Conservation (phyloP, 2,888 invertebrate species). For the Ceriagrion tenellum region DNA sequence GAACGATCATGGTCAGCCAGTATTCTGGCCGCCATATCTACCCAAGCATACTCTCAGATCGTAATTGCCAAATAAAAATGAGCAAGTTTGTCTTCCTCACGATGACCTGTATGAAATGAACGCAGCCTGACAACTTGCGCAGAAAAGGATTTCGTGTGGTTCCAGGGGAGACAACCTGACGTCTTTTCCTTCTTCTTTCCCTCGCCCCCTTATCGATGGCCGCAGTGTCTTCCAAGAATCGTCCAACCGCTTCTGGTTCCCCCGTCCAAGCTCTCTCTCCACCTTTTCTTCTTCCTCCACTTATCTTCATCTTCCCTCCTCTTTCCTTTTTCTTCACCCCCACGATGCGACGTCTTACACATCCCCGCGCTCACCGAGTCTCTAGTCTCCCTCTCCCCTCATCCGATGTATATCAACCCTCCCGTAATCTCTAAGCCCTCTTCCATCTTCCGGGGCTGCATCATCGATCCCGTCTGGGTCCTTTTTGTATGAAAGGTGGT, state of each 20-base stretch:
- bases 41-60: too few species aligned
- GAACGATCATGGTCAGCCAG: too few species aligned
- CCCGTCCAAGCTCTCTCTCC: too few species aligned
- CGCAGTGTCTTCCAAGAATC: neutral
- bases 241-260: neutral
- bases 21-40: too few species aligned
- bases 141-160: too few species aligned
- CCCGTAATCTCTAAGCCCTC: neutral
- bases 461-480: neutral
- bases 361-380: neutral
- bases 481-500: neutral
- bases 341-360: neutral
- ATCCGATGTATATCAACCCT: neutral
- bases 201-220: neutral
- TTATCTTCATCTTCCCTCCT: too few species aligned
- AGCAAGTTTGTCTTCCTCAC: too few species aligned
- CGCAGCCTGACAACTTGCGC: too few species aligned
- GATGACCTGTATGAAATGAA: too few species aligned
- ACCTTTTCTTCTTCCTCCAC: too few species aligned
- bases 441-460: slow-evolving; percentile 15
- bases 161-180: neutral
- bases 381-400: neutral
- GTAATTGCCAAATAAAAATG: too few species aligned
- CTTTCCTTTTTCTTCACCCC: too few species aligned
- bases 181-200: neutral